These are phyloP conservation scores for Epinotia brunnichana DNA, from an alignment of 2,888 invertebrate species.

Conservation along the genomic window DNA sequence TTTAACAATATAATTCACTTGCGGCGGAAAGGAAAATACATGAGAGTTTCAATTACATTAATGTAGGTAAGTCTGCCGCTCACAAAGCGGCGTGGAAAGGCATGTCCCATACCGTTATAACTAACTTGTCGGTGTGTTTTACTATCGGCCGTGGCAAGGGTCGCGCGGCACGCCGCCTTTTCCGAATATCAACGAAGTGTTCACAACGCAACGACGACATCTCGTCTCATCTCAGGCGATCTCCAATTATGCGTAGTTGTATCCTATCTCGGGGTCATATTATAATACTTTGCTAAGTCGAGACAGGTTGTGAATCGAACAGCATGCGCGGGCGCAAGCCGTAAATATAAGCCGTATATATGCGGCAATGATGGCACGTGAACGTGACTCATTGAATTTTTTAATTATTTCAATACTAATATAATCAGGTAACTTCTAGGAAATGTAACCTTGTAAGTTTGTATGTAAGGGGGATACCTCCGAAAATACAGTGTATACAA, in stretches of 20 bases:
- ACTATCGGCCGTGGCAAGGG: slow-evolving; percentile 5
- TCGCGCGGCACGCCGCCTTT: neutral
- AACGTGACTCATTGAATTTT: too few relatives aligned
- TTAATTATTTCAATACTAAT: too few relatives aligned
- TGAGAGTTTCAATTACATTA: neutral
- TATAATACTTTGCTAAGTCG: too few relatives aligned
- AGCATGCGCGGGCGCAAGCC: neutral
- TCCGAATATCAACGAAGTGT: neutral
- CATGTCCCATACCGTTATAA: slow-evolving; percentile 2
- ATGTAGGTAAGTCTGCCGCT: neutral
- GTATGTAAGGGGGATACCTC: too few relatives aligned
- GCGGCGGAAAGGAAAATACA: too few relatives aligned
- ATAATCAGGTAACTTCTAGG: too few relatives aligned
- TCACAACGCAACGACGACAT: neutral
- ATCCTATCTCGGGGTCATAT: neutral
- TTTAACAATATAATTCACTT: too few relatives aligned
- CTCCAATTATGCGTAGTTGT: neutral
- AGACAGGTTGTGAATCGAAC: too few relatives aligned
- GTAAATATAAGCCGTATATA: neutral
- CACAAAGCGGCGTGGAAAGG: neutral
- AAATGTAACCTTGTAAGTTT: too few relatives aligned
- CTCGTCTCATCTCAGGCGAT: neutral
- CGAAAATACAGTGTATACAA: too few relatives aligned
- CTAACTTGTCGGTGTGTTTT: slow-evolving; percentile 22
- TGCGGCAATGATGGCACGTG: too few relatives aligned